Evolutionary conservation across 1,140 invertebrate species (phyloP).

Genomic region (Drosophila ananassae): DNA sequence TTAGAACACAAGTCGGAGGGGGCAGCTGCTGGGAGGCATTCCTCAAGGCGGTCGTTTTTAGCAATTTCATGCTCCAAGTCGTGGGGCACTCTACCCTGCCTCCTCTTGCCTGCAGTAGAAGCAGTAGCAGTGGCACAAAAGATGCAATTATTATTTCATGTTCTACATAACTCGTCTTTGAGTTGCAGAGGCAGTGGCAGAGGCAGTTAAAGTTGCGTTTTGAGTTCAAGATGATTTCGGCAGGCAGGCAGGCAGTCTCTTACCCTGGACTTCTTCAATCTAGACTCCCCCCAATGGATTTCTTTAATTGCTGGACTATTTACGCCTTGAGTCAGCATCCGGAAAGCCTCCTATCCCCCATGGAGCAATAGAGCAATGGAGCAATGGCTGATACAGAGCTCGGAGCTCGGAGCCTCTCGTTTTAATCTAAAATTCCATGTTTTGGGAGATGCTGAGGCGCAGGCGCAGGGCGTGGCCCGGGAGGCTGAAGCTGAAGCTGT

Average conservation of each 20-base stretch:
- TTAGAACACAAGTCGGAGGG: too few species aligned
- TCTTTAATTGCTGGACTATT: constrained; percentile 2
- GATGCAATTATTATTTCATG: constrained; percentile 56
- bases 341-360: neutral
- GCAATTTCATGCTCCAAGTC: constrained; percentile 35
- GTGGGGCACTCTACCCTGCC: neutral
- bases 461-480: constrained; percentile 22
- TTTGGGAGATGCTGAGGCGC: constrained; percentile 9
- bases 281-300: neutral
- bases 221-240: constrained; percentile 1
- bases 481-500: too few species aligned
- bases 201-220: neutral
- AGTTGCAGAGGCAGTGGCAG: neutral
- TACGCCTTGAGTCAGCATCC: neutral
- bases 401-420: neutral
- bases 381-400: neutral
- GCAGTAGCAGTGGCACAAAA: constrained; percentile 5
- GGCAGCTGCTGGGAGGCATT: too few species aligned
- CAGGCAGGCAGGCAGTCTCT: neutral
- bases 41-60: too few species aligned
- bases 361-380: too few species aligned
- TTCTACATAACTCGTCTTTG: constrained; percentile 41
- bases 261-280: too few species aligned
- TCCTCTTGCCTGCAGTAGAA: neutral
- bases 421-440: constrained; percentile 16